phyloP scores from a whole-genome alignment of 1,140 invertebrate species.

The Maniola jurtina region DNA sequence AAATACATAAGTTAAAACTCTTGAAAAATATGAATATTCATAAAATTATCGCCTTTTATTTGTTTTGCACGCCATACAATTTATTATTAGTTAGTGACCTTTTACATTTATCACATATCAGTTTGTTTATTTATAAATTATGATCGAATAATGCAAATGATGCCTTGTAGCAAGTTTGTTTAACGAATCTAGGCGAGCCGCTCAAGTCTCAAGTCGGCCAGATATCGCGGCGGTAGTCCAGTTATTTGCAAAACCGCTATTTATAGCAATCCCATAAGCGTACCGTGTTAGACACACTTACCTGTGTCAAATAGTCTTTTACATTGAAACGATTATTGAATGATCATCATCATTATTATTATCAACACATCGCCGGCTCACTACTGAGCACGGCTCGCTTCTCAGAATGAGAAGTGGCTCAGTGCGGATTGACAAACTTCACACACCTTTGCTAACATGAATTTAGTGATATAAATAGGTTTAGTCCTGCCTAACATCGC shows the following conservation, averaged over 20 bases:
- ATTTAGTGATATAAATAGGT: too few relatives aligned
- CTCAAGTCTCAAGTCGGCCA: slow-evolving; percentile 49
- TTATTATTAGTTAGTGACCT: slow-evolving; percentile 3
- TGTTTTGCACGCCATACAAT: slow-evolving; percentile 2
- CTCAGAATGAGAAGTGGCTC: too few relatives aligned
- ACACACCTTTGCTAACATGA: too few relatives aligned
- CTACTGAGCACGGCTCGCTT: too few relatives aligned
- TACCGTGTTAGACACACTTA: slow-evolving; percentile 47
- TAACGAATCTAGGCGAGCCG: slow-evolving; percentile 25
- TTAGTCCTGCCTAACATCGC: too few relatives aligned
- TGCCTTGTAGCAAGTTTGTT: slow-evolving; percentile 24
- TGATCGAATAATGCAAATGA: slow-evolving; percentile 23
- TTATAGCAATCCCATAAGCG: slow-evolving; percentile 69
- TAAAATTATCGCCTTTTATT: slow-evolving; percentile 1
- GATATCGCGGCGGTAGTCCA: slow-evolving; percentile 60
- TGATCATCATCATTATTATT: too few relatives aligned
- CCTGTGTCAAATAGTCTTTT: slow-evolving; percentile 10
- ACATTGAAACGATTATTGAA: too few relatives aligned
- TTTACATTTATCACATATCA: slow-evolving; percentile 16
- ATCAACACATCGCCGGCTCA: too few relatives aligned
- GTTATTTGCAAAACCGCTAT: slow-evolving; percentile 76
- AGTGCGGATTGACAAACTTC: too few relatives aligned
- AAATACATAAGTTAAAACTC: too few relatives aligned
- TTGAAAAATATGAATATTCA: background rate
- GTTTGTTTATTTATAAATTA: slow-evolving; percentile 19